Evolutionary conservation across 2,888 invertebrate genomes (phyloP).

Genomic region (Caenorhabditis imperialis): DNA sequence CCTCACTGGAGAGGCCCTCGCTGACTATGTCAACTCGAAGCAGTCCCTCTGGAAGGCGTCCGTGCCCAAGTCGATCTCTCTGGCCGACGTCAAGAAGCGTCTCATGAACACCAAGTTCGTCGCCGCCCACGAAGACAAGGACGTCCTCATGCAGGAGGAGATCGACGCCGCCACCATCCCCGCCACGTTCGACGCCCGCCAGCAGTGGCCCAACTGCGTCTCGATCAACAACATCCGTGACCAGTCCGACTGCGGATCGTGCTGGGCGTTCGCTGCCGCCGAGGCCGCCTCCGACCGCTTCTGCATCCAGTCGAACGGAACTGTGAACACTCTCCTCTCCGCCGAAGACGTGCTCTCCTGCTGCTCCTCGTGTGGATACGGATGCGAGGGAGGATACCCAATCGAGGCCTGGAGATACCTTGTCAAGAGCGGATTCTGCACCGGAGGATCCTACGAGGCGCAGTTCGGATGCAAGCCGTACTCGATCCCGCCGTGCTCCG

Average conservation of each 20-base stretch:
- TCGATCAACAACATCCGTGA: slow-evolving; percentile 62
- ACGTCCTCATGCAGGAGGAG: slow-evolving; percentile 10
- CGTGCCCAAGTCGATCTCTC: slow-evolving; percentile 21
- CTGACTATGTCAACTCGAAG: slow-evolving; percentile 52
- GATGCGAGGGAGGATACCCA: slow-evolving; percentile 58
- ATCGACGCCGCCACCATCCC: slow-evolving; percentile 42
- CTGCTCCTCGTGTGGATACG: slow-evolving; percentile 56
- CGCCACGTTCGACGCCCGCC: slow-evolving; percentile 58
- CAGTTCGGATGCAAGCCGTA: slow-evolving; percentile 59
- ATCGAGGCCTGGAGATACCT: slow-evolving; percentile 55
- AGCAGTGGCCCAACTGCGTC: slow-evolving; percentile 59
- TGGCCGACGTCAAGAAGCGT: slow-evolving; percentile 47
- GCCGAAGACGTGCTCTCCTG: slow-evolving; percentile 80
- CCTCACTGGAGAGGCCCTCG: slow-evolving; percentile 32
- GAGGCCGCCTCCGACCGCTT: slow-evolving; percentile 80
- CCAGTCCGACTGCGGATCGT: slow-evolving; percentile 82
- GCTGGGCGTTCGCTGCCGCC: slow-evolving; percentile 84
- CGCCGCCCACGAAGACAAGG: slow-evolving; percentile 34
- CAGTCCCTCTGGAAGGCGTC: slow-evolving; percentile 50
- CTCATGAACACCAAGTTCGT: slow-evolving; percentile 51
- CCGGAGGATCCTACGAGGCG: slow-evolving; percentile 48
- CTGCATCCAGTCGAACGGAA: slow-evolving; percentile 79
- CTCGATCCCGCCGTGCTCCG: slow-evolving; percentile 50
- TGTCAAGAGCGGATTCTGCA: slow-evolving; percentile 47
- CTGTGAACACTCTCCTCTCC: slow-evolving; percentile 75